Percentiles rank a stretch among this genome's conserved stretches.
Conservation (phyloP, 1,140 invertebrate species). For the Eurosta solidaginis region DNA sequence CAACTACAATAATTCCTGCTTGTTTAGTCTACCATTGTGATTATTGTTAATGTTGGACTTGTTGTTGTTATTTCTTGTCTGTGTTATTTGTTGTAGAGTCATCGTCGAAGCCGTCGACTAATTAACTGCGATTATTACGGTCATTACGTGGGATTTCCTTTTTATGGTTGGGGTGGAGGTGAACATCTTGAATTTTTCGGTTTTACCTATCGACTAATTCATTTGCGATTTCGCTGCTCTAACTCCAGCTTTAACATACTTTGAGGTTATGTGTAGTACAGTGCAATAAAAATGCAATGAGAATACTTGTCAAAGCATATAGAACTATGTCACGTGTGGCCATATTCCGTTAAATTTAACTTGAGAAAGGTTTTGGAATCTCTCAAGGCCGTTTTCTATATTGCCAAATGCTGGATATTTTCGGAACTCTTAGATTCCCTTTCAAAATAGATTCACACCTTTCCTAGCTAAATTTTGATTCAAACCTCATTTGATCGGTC, state of each 20-base stretch:
- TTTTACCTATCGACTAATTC: conserved; percentile 24
- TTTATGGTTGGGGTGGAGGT: conserved; percentile 23
- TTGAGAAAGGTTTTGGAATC: no score
- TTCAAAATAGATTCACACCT: no score
- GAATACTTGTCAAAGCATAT: no score
- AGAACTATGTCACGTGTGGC: no score
- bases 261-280: no score
- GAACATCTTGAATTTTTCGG: conserved; percentile 59
- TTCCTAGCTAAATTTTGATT: no score
- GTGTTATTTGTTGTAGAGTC: conserved; percentile 22
- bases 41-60: conserved; percentile 39
- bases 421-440: no score
- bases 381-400: no score
- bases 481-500: no score
- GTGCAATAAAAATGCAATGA: no score
- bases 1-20: background rate
- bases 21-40: conserved; percentile 20
- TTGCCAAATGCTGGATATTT: no score
- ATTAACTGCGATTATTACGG: conserved; percentile 61
- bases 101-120: conserved; percentile 56
- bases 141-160: conserved; percentile 60
- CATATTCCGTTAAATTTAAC: no score
- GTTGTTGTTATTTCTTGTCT: conserved; percentile 36
- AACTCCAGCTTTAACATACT: background rate
- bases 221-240: background rate